Conservation (phyloP, 2,113 vertebrate genomes). For the Verasper variegatus region DNA sequence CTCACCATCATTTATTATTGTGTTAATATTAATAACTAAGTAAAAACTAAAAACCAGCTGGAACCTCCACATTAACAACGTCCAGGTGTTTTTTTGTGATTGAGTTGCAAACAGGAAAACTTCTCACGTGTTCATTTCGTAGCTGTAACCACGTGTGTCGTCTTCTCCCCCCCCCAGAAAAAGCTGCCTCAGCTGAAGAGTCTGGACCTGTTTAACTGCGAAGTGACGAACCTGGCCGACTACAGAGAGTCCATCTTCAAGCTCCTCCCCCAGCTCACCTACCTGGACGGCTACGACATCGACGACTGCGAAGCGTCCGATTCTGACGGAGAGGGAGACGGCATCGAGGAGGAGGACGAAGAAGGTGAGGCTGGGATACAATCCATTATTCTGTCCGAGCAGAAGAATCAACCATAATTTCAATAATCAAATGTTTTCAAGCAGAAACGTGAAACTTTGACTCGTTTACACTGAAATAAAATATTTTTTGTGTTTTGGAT, state of each 20-base stretch:
- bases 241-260: constrained; percentile 86
- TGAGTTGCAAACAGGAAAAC: too few species aligned
- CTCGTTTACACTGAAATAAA: too few species aligned
- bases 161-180: constrained; percentile 72
- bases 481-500: too few species aligned
- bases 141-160: background rate
- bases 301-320: constrained; percentile 86
- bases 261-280: constrained; percentile 86
- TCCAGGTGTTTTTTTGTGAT: too few species aligned
- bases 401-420: background rate
- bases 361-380: constrained; percentile 73
- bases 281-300: constrained; percentile 86
- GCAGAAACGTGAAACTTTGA: too few species aligned
- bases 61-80: too few species aligned
- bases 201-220: constrained; percentile 87
- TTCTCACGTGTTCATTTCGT: too few species aligned
- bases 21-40: too few species aligned
- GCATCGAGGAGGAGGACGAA: constrained; percentile 85
- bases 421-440: background rate
- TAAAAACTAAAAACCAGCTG: too few species aligned
- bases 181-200: constrained; percentile 84
- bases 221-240: constrained; percentile 87
- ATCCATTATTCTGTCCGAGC: too few species aligned
- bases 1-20: too few species aligned
- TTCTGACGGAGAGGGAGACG: constrained; percentile 85